phyloP scores from a whole-genome alignment of 2,888 invertebrate species.

The Drosophila neotestacea region DNA sequence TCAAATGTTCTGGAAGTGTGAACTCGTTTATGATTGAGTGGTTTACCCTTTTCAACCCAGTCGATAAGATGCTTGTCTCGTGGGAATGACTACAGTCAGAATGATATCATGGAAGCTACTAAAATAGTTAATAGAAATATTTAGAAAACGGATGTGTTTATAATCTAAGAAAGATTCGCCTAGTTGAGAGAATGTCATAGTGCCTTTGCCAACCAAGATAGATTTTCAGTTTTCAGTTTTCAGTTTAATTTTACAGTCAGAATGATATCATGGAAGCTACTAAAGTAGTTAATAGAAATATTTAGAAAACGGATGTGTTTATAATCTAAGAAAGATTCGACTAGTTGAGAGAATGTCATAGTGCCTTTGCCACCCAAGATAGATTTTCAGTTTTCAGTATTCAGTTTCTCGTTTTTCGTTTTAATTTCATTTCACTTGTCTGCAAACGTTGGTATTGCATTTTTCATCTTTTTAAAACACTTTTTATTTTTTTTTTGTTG shows the following conservation, averaged over 20 bases:
- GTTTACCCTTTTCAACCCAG: not conserved
- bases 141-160: not conserved
- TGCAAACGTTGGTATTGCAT: conserved; percentile 2
- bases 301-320: not conserved
- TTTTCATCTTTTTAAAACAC: not conserved
- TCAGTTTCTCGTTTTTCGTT: not conserved
- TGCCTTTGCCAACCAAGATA: not conserved
- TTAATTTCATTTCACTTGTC: conserved; percentile 25
- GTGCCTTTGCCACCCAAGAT: not conserved
- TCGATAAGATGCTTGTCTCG: not conserved
- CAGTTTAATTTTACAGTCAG: not conserved
- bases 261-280: not conserved
- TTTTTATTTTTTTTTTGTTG: not conserved
- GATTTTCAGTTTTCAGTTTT: not conserved
- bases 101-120: not conserved
- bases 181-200: not conserved
- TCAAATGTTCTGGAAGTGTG: too few relatives aligned
- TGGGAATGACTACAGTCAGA: not conserved
- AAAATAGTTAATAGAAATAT: not conserved
- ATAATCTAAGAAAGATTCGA: not conserved
- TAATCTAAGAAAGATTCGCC: not conserved
- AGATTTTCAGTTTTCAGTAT: not conserved
- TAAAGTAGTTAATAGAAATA: not conserved
- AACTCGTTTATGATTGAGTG: too few relatives aligned
- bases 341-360: not conserved